Percentiles rank a stretch among this genome's conserved stretches.
phyloP scores from a whole-genome alignment of 2,888 invertebrate genomes.

The Drosophila cognata region DNA sequence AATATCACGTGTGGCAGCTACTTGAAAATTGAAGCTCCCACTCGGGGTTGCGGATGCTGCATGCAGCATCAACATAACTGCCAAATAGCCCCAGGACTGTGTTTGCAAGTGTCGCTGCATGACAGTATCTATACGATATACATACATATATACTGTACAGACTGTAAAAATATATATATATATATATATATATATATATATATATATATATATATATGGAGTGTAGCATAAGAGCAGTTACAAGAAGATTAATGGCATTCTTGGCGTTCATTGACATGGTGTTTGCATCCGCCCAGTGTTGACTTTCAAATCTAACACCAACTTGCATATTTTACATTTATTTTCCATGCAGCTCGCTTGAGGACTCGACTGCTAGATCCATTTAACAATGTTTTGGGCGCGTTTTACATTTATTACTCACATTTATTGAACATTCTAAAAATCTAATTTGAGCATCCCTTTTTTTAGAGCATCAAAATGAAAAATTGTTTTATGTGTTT shows the following conservation, averaged over 20 bases:
- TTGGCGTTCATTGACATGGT: conserved; percentile 55
- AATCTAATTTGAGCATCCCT: background rate
- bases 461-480: background rate
- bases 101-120: conserved; percentile 66
- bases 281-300: conserved; percentile 28
- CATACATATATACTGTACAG: background rate
- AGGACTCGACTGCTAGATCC: conserved; percentile 3
- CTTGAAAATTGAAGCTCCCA: conserved; percentile 30
- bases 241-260: conserved; percentile 71
- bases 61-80: conserved; percentile 41
- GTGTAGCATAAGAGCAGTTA: conserved; percentile 28
- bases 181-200: conserved; percentile 2
- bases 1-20: conserved; percentile 35
- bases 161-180: background rate
- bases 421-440: conserved; percentile 10
- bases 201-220: background rate
- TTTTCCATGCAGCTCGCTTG: conserved; percentile 12
- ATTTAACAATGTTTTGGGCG: conserved; percentile 38
- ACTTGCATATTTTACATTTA: conserved; percentile 36
- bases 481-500: background rate
- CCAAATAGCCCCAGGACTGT: conserved; percentile 52
- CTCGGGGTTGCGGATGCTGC: conserved; percentile 13
- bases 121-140: conserved; percentile 30
- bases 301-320: conserved; percentile 11
- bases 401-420: conserved; percentile 13